Evolutionary conservation across 1,140 invertebrate genomes (phyloP).

Genomic region (Glossosoma conforme): DNA sequence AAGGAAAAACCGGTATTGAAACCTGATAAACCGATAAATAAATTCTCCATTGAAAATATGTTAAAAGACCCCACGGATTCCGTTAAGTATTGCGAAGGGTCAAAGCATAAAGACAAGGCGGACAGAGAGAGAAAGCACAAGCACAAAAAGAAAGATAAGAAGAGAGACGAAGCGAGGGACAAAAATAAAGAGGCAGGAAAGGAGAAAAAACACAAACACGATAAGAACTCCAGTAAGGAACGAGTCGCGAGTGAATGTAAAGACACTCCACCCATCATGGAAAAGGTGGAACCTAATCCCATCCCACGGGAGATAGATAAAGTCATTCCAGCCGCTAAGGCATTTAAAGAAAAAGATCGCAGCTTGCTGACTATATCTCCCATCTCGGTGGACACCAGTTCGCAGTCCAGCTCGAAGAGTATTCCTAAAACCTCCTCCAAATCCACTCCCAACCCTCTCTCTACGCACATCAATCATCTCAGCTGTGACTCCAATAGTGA

Average conservation of each 20-base stretch:
- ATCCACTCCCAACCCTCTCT: constrained; percentile 13
- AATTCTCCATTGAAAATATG: constrained; percentile 47
- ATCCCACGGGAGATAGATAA: constrained; percentile 17
- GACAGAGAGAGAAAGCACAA: constrained; percentile 49
- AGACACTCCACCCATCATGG: constrained; percentile 36
- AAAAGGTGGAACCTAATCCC: constrained; percentile 38
- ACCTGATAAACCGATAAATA: constrained; percentile 41
- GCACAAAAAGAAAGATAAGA: constrained; percentile 52
- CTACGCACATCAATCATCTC: constrained; percentile 19
- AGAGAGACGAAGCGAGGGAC: constrained; percentile 48
- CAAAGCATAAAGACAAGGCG: constrained; percentile 46
- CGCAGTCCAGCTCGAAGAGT: constrained; percentile 45
- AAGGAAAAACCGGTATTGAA: constrained; percentile 39
- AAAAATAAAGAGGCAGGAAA: constrained; percentile 51
- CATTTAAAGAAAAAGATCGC: constrained; percentile 39
- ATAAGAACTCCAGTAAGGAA: constrained; percentile 48
- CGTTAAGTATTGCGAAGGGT: constrained; percentile 38
- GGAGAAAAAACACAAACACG: constrained; percentile 58
- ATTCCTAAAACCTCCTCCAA: constrained; percentile 15
- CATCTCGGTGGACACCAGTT: constrained; percentile 47
- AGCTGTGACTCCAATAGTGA: constrained; percentile 17
- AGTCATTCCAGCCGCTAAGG: constrained; percentile 9
- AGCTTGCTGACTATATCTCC: constrained; percentile 43
- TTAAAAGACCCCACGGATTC: constrained; percentile 41
- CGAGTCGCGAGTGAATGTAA: constrained; percentile 40